These are phyloP conservation scores for Sipha maydis DNA, from an alignment of 2,888 invertebrate species.

Conservation along the genomic window DNA sequence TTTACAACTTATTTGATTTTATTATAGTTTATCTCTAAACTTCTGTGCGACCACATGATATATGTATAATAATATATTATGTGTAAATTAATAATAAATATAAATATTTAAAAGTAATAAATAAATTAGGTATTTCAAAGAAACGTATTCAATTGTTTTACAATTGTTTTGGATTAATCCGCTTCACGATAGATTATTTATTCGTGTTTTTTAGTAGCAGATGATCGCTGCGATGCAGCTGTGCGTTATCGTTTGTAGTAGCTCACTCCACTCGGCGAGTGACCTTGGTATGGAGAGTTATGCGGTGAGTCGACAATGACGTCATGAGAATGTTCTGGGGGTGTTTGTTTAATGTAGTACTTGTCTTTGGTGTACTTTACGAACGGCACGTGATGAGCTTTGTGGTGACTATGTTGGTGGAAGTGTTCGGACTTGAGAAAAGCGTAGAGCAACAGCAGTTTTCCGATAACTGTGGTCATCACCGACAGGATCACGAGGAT, in stretches of 20 bases:
- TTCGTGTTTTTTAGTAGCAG: background rate
- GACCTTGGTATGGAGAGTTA: background rate
- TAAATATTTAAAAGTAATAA: background rate
- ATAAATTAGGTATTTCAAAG: background rate
- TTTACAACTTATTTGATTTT: background rate
- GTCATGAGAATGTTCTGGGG: slow-evolving; percentile 25
- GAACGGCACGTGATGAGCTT: slow-evolving; percentile 36
- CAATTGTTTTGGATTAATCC: background rate
- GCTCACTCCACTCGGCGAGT: background rate
- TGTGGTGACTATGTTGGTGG: slow-evolving; percentile 19
- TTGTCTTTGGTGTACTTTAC: slow-evolving; percentile 58
- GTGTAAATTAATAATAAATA: background rate
- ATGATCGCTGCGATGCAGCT: too few species aligned
- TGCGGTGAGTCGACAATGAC: background rate
- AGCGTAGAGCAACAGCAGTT: slow-evolving; percentile 55
- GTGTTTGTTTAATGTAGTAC: slow-evolving; percentile 49
- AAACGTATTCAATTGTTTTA: background rate
- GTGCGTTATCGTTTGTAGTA: slow-evolving; percentile 39
- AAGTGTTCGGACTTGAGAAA: slow-evolving; percentile 40
- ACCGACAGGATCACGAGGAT: slow-evolving; percentile 58
- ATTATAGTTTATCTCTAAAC: background rate
- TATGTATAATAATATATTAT: too few species aligned
- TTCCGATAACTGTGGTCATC: slow-evolving; percentile 59
- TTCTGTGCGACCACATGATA: background rate
- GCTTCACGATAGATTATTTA: background rate